A percentile compares a stretch with the other conserved stretches of the same genome.
Conservation (phyloP, 2,113 vertebrate genomes). For the Myotis lucifugus region DNA sequence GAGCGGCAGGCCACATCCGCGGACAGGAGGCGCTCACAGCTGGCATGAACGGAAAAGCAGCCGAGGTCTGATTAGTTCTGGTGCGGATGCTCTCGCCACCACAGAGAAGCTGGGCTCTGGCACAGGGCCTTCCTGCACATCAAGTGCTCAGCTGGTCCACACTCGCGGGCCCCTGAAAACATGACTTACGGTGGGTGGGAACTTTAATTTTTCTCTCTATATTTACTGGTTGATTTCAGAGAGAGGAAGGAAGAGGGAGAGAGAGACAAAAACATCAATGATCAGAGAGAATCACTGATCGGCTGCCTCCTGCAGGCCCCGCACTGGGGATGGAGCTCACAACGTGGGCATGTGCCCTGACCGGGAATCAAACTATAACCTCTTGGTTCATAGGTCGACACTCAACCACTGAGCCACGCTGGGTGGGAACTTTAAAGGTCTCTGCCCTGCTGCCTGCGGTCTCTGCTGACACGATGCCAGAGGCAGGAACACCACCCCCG, state of each 20-base stretch:
- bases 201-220: no score
- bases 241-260: no score
- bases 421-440: no score
- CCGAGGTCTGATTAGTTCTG: not conserved
- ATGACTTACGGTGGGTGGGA: rapidly evolving
- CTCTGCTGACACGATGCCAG: not conserved
- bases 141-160: not conserved
- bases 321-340: no score
- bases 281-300: no score
- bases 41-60: not conserved
- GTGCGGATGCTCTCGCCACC: rapidly evolving
- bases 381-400: no score
- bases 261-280: no score
- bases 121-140: not conserved
- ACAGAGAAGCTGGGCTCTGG: not conserved
- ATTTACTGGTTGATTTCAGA: no score
- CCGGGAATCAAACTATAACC: no score
- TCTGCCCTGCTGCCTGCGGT: not conserved
- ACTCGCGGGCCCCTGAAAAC: not conserved
- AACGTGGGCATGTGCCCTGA: no score
- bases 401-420: no score
- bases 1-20: not conserved
- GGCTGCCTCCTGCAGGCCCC: no score
- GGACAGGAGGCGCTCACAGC: not conserved
- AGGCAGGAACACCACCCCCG: not conserved